Percentiles rank a stretch among this genome's conserved stretches.
phyloP scores from a whole-genome alignment of 2,888 invertebrate genomes.

The Drosophila anomalata region DNA sequence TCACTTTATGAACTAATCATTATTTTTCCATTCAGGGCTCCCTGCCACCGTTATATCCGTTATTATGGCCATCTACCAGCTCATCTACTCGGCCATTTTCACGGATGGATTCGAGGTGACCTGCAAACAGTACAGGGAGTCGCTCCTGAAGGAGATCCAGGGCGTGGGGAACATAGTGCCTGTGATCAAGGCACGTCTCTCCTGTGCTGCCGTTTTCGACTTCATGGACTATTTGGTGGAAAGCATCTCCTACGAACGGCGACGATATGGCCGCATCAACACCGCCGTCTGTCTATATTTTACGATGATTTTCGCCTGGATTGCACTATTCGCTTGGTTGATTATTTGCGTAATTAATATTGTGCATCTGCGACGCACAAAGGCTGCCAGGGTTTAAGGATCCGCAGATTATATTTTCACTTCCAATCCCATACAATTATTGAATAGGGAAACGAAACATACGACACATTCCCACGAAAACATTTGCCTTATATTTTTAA shows the following conservation, averaged over 20 bases:
- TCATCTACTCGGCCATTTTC: conserved; percentile 88
- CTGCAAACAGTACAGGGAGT: conserved; percentile 90
- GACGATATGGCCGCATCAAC: conserved; percentile 89
- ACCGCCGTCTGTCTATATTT: conserved; percentile 89
- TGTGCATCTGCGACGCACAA: conserved; percentile 84
- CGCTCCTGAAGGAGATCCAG: conserved; percentile 86
- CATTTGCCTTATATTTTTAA: conserved; percentile 45
- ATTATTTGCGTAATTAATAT: conserved; percentile 85
- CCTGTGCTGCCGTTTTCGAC: conserved; percentile 90
- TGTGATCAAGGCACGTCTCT: conserved; percentile 85
- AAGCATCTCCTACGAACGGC: conserved; percentile 86
- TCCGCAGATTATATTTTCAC: background rate
- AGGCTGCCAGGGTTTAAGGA: conserved; percentile 76
- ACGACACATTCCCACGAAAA: conserved; percentile 28
- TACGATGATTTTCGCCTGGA: conserved; percentile 87
- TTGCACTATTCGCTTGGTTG: conserved; percentile 86
- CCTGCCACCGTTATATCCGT: conserved; percentile 87
- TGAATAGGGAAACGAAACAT: conserved; percentile 13
- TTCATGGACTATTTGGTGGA: conserved; percentile 93
- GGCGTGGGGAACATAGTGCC: conserved; percentile 83
- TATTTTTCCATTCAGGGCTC: conserved; percentile 85
- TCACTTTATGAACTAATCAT: too few species aligned
- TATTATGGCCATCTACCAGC: conserved; percentile 87
- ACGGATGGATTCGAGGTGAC: conserved; percentile 90
- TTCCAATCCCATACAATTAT: conserved; percentile 1